These are phyloP conservation scores for Hyposoter dolosus DNA, from an alignment of 2,888 invertebrate species.

Conservation along the genomic window DNA sequence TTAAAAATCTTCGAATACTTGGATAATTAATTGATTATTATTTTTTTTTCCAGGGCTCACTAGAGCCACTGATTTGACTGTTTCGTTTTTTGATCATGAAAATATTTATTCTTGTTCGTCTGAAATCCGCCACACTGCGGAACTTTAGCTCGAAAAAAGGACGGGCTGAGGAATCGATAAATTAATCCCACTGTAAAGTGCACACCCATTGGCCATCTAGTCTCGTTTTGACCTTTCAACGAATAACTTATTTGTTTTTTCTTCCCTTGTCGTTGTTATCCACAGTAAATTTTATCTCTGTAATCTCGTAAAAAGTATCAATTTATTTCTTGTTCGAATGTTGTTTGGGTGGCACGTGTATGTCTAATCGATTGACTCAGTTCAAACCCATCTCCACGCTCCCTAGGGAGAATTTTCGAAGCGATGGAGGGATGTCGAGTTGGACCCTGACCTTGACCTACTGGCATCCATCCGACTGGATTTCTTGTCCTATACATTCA, in stretches of 20 bases:
- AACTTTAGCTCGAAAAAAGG: conserved; percentile 19
- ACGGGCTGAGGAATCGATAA: conserved; percentile 47
- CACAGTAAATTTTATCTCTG: background rate
- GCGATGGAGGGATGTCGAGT: conserved; percentile 55
- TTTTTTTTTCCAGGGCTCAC: background rate
- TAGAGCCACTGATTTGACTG: background rate
- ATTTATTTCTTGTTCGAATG: background rate
- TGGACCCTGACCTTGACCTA: conserved; percentile 73
- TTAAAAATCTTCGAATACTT: too few relatives aligned
- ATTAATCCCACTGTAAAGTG: conserved; percentile 38
- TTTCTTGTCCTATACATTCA: conserved; percentile 14
- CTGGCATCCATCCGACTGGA: conserved; percentile 58
- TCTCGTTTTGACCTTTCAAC: conserved; percentile 22
- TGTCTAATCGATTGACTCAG: conserved; percentile 70
- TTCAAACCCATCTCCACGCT: conserved; percentile 69
- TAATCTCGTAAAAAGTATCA: background rate
- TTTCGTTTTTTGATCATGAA: background rate
- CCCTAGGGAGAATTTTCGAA: conserved; percentile 62
- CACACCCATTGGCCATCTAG: conserved; percentile 28
- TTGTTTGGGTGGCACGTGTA: conserved; percentile 32
- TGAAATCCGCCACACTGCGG: background rate
- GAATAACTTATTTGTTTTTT: background rate
- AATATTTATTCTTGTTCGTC: conserved; percentile 1
- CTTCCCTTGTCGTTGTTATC: background rate
- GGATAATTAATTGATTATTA: too few relatives aligned